Percentiles rank a stretch among this genome's conserved stretches.
phyloP scores from a whole-genome alignment of 2,797 vertebrate species.

The Spondyliosoma cantharus region DNA sequence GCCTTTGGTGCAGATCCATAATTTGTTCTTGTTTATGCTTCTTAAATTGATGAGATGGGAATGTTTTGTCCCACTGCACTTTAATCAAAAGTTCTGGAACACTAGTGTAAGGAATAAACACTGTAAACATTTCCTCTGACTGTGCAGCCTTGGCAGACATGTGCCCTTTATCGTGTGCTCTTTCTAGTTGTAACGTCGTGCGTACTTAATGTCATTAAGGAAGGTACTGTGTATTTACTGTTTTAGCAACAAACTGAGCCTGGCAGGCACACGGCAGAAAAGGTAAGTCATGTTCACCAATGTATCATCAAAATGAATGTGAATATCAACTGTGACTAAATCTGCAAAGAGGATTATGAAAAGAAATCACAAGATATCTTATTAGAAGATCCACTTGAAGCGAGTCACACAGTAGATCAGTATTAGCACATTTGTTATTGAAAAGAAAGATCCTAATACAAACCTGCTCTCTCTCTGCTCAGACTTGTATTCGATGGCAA shows the following conservation, averaged over 20 bases:
- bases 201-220: background rate
- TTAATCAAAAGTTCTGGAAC: background rate
- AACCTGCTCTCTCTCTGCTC: conserved; percentile 99
- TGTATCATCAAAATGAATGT: conserved; percentile 18
- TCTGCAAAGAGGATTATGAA: conserved; percentile 32
- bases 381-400: conserved; percentile 12
- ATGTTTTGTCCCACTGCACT: background rate
- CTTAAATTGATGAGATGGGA: background rate
- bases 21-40: background rate
- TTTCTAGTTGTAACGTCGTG: too few relatives aligned
- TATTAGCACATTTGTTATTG: conserved; percentile 16
- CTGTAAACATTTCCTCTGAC: background rate
- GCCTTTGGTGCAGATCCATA: conserved; percentile 5
- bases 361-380: conserved; percentile 7
- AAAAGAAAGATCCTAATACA: conserved; percentile 64
- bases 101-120: background rate
- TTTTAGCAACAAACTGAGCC: conserved; percentile 2
- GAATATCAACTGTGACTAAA: conserved; percentile 28
- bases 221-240: background rate
- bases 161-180: background rate
- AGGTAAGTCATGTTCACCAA: background rate
- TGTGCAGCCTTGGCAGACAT: conserved; percentile 8
- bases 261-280: background rate
- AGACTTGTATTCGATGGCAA: conserved; percentile 99
- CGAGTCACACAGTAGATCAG: conserved; percentile 15